Conservation (phyloP, 2,113 vertebrate genomes). For the Dascyllus trimaculatus region DNA sequence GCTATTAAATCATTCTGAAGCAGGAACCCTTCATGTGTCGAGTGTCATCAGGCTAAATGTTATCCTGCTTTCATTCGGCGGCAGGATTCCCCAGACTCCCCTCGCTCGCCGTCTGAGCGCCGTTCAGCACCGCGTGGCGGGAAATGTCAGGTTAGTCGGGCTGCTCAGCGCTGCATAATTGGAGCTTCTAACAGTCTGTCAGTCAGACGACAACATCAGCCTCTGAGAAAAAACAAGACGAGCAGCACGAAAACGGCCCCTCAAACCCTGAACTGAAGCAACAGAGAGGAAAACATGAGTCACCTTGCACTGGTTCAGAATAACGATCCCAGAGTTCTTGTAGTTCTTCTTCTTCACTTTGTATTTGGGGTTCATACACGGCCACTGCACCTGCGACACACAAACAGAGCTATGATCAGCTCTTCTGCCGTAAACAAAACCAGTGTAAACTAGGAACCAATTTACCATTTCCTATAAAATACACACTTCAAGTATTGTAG, state of each 20-base stretch:
- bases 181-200: slow-evolving; percentile 31
- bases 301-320: slow-evolving; percentile 98
- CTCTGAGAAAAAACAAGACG: neutral
- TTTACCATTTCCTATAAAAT: too few relatives aligned
- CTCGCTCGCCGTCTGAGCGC: neutral
- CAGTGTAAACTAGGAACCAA: too few relatives aligned
- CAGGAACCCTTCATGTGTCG: neutral
- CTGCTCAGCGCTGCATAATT: slow-evolving; percentile 13
- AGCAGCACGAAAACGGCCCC: rapidly evolving
- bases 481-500: too few relatives aligned
- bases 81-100: slow-evolving; percentile 40
- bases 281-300: neutral
- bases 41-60: slow-evolving; percentile 53
- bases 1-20: neutral
- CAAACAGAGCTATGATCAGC: neutral
- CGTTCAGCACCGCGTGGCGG: slow-evolving; percentile 24
- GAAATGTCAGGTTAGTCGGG: slow-evolving; percentile 49
- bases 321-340: slow-evolving; percentile 97
- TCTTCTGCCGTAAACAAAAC: too few relatives aligned
- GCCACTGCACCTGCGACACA: slow-evolving; percentile 93
- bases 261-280: too few relatives aligned
- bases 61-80: slow-evolving; percentile 1
- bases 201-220: slow-evolving; percentile 1
- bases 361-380: slow-evolving; percentile 97
- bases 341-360: slow-evolving; percentile 98